Percentiles rank a stretch among this genome's conserved stretches.
Evolutionary conservation across 2,888 invertebrate species (phyloP).

Genomic region (Aphrophora alni): DNA sequence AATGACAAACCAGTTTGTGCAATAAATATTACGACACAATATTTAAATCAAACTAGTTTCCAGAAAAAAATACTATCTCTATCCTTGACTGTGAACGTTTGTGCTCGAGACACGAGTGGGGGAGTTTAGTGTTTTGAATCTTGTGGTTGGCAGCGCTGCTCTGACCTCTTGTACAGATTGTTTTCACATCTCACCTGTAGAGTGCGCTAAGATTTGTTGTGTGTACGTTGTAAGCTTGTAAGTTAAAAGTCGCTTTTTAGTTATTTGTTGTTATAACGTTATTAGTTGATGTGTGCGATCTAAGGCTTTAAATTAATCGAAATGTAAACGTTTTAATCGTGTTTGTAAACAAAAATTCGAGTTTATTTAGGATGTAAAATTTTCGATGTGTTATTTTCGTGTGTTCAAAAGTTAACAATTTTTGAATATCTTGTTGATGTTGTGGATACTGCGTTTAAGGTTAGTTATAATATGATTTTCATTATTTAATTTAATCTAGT

Average conservation of each 20-base stretch:
- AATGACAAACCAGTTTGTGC: not conserved
- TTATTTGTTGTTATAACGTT: not conserved
- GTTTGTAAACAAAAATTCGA: not conserved
- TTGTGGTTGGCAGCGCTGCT: not conserved
- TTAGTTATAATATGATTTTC: too few species aligned
- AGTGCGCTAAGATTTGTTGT: not conserved
- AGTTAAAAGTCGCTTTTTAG: not conserved
- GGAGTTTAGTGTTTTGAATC: not conserved
- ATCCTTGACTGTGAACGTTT: not conserved
- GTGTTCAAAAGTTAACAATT: too few species aligned
- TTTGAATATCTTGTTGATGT: too few species aligned
- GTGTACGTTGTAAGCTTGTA: not conserved
- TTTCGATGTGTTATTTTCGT: too few species aligned
- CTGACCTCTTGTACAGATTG: not conserved
- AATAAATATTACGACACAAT: not conserved
- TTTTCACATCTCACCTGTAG: conserved; percentile 3
- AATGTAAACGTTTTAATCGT: not conserved
- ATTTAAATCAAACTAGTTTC: not conserved
- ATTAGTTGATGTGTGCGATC: not conserved
- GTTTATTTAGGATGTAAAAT: too few species aligned
- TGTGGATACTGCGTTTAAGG: too few species aligned
- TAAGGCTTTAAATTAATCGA: not conserved
- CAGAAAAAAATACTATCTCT: not conserved
- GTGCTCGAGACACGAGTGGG: not conserved
- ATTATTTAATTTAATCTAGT: too few species aligned